These are phyloP conservation scores for Pygoscelis antarcticus DNA, from an alignment of 2,113 vertebrate species.

Conservation along the genomic window DNA sequence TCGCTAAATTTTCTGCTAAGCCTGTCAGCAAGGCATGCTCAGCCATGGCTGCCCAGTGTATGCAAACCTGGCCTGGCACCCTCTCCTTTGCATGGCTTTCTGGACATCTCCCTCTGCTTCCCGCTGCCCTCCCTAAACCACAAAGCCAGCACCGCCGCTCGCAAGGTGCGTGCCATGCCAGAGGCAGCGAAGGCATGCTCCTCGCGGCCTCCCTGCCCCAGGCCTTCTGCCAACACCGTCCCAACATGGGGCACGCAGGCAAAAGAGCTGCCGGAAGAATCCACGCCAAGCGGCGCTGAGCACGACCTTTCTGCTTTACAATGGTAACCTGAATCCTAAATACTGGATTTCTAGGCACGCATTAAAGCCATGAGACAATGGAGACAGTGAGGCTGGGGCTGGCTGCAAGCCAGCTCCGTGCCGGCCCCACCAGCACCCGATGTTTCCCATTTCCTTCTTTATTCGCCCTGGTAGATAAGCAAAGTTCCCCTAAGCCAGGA, in stretches of 20 bases:
- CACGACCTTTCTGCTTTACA: conserved; percentile 58
- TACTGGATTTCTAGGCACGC: conserved; percentile 68
- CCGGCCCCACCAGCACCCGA: background rate
- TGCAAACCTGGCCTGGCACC: background rate
- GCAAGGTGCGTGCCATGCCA: background rate
- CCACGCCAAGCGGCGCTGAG: conserved; percentile 25
- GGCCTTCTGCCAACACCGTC: background rate
- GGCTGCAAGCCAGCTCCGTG: conserved; percentile 52
- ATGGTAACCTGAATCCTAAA: conserved; percentile 69
- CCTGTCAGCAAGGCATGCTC: background rate
- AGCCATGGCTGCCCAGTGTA: background rate
- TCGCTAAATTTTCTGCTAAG: background rate
- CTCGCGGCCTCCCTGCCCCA: background rate
- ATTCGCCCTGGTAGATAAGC: background rate
- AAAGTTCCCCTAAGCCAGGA: conserved; percentile 11
- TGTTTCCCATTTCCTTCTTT: conserved; percentile 45
- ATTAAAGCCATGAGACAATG: conserved; percentile 67
- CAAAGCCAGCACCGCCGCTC: background rate
- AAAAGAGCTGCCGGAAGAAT: conserved; percentile 50
- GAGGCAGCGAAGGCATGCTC: background rate
- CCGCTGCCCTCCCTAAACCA: background rate
- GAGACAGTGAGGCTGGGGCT: conserved; percentile 34
- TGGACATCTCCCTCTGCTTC: background rate
- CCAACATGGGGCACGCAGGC: conserved; percentile 16
- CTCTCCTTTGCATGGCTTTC: background rate